These are phyloP conservation scores for Remorina albescens DNA, from an alignment of 2,797 vertebrate species.

Conservation along the genomic window DNA sequence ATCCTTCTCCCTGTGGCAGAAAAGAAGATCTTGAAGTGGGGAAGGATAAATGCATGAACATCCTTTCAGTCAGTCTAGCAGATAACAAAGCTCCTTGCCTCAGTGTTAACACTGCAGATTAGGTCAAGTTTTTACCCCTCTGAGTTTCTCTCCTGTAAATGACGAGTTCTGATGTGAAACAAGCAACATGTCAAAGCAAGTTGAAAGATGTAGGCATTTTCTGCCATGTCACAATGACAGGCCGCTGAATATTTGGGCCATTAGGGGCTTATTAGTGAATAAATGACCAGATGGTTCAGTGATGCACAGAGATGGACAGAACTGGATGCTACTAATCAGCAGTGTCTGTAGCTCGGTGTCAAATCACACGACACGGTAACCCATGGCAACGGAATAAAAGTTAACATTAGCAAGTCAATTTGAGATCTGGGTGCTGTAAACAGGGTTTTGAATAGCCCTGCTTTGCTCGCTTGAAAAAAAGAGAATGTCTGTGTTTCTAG, in stretches of 20 bases:
- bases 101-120: conserved; percentile 99
- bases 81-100: conserved; percentile 98
- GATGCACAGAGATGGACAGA: conserved; percentile 99
- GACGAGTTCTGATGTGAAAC: conserved; percentile 99
- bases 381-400: conserved; percentile 99
- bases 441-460: conserved; percentile 90
- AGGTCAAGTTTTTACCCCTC: conserved; percentile 99
- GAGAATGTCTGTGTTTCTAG: conserved; percentile 66
- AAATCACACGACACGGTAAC: conserved; percentile 99
- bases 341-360: conserved; percentile 99
- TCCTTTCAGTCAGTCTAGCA: conserved; percentile 95
- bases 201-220: conserved; percentile 99
- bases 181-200: conserved; percentile 99
- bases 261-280: conserved; percentile 99
- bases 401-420: conserved; percentile 99
- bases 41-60: conserved; percentile 99
- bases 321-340: conserved; percentile 99
- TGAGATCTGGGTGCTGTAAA: conserved; percentile 97
- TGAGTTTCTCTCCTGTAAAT: conserved; percentile 99
- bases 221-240: conserved; percentile 99
- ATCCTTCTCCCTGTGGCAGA: conserved; percentile 81
- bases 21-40: conserved; percentile 85
- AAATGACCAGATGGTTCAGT: conserved; percentile 99
- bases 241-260: conserved; percentile 99
- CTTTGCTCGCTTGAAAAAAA: conserved; percentile 84